A percentile compares a stretch with the other conserved stretches of the same genome.
These are phyloP conservation scores for Lordiphosa andalusiaca DNA, from an alignment of 2,888 invertebrate species.

Conservation along the genomic window DNA sequence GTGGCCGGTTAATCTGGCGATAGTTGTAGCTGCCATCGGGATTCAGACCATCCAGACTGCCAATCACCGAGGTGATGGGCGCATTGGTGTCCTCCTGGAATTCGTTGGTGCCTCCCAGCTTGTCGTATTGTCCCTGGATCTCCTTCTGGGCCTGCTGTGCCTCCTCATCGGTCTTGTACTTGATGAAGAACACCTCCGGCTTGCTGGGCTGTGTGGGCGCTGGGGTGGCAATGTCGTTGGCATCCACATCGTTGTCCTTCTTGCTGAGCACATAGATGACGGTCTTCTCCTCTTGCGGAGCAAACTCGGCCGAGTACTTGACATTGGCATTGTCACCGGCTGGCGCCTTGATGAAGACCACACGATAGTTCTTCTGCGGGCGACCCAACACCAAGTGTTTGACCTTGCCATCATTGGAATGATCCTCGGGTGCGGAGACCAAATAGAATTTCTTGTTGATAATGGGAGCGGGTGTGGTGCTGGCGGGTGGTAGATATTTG, in stretches of 20 bases:
- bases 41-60: slow-evolving; percentile 74
- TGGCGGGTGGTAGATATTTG: slow-evolving; percentile 72
- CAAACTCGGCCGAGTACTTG: slow-evolving; percentile 77
- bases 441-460: slow-evolving; percentile 79
- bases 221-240: slow-evolving; percentile 76
- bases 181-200: slow-evolving; percentile 80
- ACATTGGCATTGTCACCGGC: slow-evolving; percentile 65
- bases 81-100: slow-evolving; percentile 73
- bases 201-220: slow-evolving; percentile 79
- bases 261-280: slow-evolving; percentile 80
- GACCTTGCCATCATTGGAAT: slow-evolving; percentile 62
- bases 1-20: slow-evolving; percentile 55
- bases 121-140: slow-evolving; percentile 79
- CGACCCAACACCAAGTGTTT: slow-evolving; percentile 78
- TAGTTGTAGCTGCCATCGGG: slow-evolving; percentile 77
- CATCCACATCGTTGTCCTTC: slow-evolving; percentile 76
- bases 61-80: slow-evolving; percentile 75
- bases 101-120: slow-evolving; percentile 75
- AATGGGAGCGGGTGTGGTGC: slow-evolving; percentile 71
- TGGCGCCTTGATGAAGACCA: slow-evolving; percentile 80
- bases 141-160: slow-evolving; percentile 78
- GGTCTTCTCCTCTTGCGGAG: slow-evolving; percentile 80
- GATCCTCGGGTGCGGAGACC: slow-evolving; percentile 79
- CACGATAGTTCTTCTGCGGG: slow-evolving; percentile 79
- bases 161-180: slow-evolving; percentile 80